Base-by-base conservation (phyloP, 2,888 invertebrate species). In the Drosophila ustulata region DNA sequence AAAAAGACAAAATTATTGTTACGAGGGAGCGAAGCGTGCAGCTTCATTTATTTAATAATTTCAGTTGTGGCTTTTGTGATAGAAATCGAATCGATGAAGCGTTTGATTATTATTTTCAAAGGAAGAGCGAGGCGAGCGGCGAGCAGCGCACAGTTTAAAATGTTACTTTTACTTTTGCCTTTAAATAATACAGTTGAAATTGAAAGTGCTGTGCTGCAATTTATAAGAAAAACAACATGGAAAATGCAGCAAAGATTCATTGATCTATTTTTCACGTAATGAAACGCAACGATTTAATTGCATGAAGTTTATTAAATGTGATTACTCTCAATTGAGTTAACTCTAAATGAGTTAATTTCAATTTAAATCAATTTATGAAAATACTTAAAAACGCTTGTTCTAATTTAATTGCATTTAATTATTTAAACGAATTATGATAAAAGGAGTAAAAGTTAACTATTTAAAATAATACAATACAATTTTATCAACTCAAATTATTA, bases 21-120 rank as follows among this genome's bases (percentile, higher is more conserved):
- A 50, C n/a, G 57, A 67, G 72, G 67, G 59, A 82, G 68, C 72
- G 66, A 73, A 83, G 86, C 88, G 78, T 80, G 78, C 67, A 75
- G 47, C 70, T 75, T 78, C 75, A 86, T 85, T 68, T 77, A 82
- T 77, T 78, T 78, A 69, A 75, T 74, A 46, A 62, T 72, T 61
- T 73, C 51, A 52, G 52, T 65, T 78, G 69, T 32, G 74, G 68
- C 53, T 53, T 72, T 52, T 45, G 30, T 61, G 45, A 51, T 57
- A 55, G 47, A 65, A 58, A 62, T 26, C 65, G 50, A 76, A 74
- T 74, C 69, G 52, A 73, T 75, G 69, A 62, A 73, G 67, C 63
- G 56, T 52, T 71, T 8, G 37, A 57, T 58, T 57, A 39, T 49
- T 34, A 34, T 26, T 23, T 45, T 30, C 4, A 7, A n/a, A 25